Percentiles rank a stretch among this genome's conserved stretches.
Evolutionary conservation across 2,797 vertebrate species (phyloP).

Genomic region (Spatula versicolor): DNA sequence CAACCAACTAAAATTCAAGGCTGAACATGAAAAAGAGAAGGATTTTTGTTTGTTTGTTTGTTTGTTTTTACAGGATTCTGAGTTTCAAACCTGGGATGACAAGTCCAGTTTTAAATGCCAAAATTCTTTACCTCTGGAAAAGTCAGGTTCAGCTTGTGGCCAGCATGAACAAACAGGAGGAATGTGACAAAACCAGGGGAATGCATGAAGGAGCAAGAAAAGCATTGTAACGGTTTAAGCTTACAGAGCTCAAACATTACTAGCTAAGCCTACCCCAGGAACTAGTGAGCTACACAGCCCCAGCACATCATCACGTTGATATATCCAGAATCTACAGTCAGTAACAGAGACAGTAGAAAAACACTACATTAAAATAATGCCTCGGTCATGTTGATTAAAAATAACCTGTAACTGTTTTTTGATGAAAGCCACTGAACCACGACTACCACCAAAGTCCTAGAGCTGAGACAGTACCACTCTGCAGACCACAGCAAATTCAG

Average conservation of each 20-base stretch:
- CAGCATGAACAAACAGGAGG: neutral
- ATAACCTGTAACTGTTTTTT: neutral
- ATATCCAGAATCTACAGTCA: neutral
- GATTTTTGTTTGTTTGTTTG: neutral
- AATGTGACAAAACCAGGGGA: neutral
- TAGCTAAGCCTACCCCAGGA: too few species aligned
- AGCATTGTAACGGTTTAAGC: neutral
- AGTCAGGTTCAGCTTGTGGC: neutral
- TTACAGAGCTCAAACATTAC: neutral
- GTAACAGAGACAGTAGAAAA: neutral
- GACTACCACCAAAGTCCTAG: fast-evolving
- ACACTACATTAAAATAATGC: fast-evolving
- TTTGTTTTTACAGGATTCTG: neutral
- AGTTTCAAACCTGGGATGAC: neutral
- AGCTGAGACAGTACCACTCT: neutral
- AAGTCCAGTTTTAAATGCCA: neutral
- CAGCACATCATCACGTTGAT: neutral
- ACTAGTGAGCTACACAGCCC: neutral
- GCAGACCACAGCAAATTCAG: neutral
- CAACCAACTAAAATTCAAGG: neutral
- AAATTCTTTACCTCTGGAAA: neutral
- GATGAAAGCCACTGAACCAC: neutral
- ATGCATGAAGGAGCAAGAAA: neutral
- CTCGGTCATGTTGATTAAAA: neutral
- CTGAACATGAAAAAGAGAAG: neutral